Evolutionary conservation across 2,797 vertebrate genomes (phyloP).

Genomic region (Alfaro cultratus): DNA sequence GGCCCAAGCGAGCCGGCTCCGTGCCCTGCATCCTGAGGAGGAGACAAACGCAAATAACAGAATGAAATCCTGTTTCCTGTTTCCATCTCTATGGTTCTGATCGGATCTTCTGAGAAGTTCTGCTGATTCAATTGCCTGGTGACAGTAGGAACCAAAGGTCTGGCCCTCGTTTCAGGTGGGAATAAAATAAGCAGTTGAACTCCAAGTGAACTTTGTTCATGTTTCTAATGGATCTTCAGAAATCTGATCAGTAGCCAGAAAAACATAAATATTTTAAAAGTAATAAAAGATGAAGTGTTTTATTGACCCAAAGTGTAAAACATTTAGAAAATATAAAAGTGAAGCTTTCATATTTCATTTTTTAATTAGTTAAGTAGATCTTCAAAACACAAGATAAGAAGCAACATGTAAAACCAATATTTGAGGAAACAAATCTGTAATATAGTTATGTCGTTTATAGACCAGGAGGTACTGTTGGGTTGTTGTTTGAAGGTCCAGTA

Average conservation of each 20-base stretch:
- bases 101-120: not conserved
- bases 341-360: not conserved
- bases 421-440: not conserved
- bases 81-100: not conserved
- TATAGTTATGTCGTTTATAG: not conserved
- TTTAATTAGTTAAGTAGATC: not conserved
- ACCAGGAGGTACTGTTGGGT: not conserved
- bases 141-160: not conserved
- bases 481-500: not conserved
- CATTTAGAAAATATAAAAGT: not conserved
- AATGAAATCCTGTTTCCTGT: not conserved
- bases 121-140: not conserved
- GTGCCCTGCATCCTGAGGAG: not conserved
- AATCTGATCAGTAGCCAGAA: not conserved
- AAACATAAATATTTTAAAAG: not conserved
- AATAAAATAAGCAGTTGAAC: not conserved
- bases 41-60: not conserved
- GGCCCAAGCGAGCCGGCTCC: not conserved
- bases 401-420: not conserved
- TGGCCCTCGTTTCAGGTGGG: not conserved
- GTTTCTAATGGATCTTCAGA: not conserved
- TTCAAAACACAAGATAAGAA: not conserved
- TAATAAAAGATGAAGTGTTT: not conserved
- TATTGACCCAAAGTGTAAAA: not conserved
- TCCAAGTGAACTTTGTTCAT: too few relatives aligned